Percentiles rank a stretch among this genome's conserved stretches.
phyloP scores from a whole-genome alignment of 2,888 invertebrate genomes.

The Tortrix viridana region DNA sequence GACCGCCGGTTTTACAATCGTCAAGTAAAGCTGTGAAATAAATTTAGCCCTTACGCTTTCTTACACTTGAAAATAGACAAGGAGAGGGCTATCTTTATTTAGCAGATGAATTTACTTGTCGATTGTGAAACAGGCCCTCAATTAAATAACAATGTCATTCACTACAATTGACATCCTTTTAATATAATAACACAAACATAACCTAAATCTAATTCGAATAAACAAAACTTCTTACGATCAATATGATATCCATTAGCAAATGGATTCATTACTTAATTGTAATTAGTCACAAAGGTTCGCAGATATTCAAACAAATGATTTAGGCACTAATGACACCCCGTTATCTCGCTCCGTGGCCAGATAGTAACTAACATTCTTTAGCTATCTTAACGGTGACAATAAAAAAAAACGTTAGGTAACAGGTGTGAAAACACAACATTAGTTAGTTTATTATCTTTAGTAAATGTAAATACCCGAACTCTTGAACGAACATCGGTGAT shows the following conservation, averaged over 20 bases:
- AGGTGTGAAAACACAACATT: not conserved
- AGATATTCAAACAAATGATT: slow-evolving; percentile 12
- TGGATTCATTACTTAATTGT: slow-evolving; percentile 42
- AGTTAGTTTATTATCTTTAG: too few species aligned
- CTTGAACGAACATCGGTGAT: too few species aligned
- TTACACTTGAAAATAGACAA: too few species aligned
- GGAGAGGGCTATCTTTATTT: too few species aligned
- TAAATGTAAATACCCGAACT: too few species aligned
- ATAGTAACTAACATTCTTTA: slow-evolving; percentile 17
- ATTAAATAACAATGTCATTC: slow-evolving; percentile 1
- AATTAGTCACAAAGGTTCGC: slow-evolving; percentile 25
- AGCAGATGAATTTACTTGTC: too few species aligned
- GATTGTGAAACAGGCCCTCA: too few species aligned
- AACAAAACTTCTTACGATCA: slow-evolving; percentile 39
- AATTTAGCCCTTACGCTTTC: too few species aligned
- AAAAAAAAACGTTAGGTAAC: slow-evolving; percentile 32
- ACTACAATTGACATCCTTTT: too few species aligned
- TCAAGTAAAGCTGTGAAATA: too few species aligned
- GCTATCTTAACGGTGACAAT: slow-evolving; percentile 35
- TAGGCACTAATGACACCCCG: slow-evolving; percentile 10
- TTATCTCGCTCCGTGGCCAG: slow-evolving; percentile 31
- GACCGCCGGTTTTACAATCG: too few species aligned
- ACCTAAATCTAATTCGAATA: slow-evolving; percentile 18
- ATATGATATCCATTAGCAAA: slow-evolving; percentile 41
- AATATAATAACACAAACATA: not conserved